These are phyloP conservation scores for Pempheris klunzingeri DNA, from an alignment of 2,797 vertebrate genomes.

Conservation along the genomic window DNA sequence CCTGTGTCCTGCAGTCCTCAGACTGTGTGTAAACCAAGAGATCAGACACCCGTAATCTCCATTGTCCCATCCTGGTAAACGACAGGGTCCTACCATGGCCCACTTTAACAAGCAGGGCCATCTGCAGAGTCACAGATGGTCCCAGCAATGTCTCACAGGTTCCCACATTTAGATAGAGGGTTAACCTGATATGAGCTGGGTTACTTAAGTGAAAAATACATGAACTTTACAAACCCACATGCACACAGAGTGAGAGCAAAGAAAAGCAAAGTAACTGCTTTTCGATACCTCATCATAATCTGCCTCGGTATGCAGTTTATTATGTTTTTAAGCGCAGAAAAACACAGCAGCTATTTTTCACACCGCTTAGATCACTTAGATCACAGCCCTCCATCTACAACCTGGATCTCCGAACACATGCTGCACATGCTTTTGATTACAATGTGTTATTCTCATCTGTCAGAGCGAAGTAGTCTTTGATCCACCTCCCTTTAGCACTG, in stretches of 20 bases:
- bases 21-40: conserved; percentile 74
- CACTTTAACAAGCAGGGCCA: conserved; percentile 75
- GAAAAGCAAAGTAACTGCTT: conserved; percentile 51
- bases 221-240: conserved; percentile 10
- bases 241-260: neutral
- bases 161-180: conserved; percentile 61
- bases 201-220: conserved; percentile 42
- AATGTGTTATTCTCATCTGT: conserved; percentile 58
- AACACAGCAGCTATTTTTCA: conserved; percentile 65
- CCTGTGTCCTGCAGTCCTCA: conserved; percentile 64
- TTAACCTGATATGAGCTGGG: conserved; percentile 67
- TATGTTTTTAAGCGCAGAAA: conserved; percentile 57
- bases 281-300: conserved; percentile 64
- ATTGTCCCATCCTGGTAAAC: conserved; percentile 74
- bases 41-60: conserved; percentile 85
- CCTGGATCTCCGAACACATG: conserved; percentile 50
- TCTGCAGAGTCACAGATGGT: conserved; percentile 83
- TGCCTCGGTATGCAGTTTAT: conserved; percentile 58
- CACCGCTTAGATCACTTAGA: conserved; percentile 48
- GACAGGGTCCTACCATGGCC: conserved; percentile 72
- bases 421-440: conserved; percentile 73
- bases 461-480: conserved; percentile 57
- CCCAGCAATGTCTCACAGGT: conserved; percentile 49
- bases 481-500: conserved; percentile 51
- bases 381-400: conserved; percentile 17